Evolutionary conservation across 2,797 vertebrate genomes (phyloP).

Genomic region (Anniella stebbinsi): DNA sequence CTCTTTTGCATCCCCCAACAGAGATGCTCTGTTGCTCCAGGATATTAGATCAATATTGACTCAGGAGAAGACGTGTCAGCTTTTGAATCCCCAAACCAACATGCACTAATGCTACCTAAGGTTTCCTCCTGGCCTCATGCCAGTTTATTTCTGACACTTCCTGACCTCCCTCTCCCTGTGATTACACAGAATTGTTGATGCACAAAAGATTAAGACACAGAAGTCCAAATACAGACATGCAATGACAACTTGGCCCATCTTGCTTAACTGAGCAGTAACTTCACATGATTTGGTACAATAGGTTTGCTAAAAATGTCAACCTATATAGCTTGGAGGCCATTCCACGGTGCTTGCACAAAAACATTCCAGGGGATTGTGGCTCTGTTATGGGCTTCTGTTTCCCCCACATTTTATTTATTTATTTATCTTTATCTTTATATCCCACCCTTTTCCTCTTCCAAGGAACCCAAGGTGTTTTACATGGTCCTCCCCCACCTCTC

Average conservation of each 20-base stretch:
- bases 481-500: no score
- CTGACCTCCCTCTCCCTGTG: not conserved
- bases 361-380: no score
- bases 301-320: constrained; percentile 1
- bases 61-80: constrained; percentile 16
- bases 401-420: no score
- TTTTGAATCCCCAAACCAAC: not conserved
- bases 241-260: not conserved
- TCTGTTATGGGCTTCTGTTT: not conserved
- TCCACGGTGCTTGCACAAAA: not conserved
- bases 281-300: not conserved
- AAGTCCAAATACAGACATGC: not conserved
- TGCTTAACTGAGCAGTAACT: not conserved
- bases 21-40: constrained; percentile 23
- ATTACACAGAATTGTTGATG: constrained; percentile 35
- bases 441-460: no score
- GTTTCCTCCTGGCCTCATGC: constrained; percentile 25
- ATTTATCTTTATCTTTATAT: no score
- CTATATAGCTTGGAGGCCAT: not conserved
- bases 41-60: constrained; percentile 31
- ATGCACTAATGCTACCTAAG: not conserved
- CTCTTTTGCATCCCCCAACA: not conserved
- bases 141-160: constrained; percentile 9
- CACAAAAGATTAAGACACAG: constrained; percentile 19
- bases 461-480: no score